A percentile compares a stretch with the other conserved stretches of the same genome.
phyloP scores from a whole-genome alignment of 2,797 vertebrate species.

The Silurus aristotelis region DNA sequence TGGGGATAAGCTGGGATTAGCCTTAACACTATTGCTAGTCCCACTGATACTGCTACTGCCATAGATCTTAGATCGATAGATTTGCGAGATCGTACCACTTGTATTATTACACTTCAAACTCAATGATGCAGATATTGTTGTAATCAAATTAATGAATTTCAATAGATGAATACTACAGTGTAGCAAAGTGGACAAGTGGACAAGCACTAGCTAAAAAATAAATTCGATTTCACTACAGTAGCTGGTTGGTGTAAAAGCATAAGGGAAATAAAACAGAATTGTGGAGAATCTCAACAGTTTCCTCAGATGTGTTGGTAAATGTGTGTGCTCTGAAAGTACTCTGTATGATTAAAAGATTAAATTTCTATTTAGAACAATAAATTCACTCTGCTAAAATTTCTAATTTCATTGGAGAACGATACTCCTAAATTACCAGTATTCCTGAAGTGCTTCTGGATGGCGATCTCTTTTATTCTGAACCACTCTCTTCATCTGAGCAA shows the following conservation, averaged over 20 bases:
- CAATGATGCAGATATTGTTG: not conserved
- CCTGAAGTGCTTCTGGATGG: too few species aligned
- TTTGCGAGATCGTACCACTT: not conserved
- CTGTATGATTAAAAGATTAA: not conserved
- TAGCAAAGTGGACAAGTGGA: too few species aligned
- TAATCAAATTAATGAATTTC: not conserved
- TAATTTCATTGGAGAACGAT: too few species aligned
- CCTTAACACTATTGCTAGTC: not conserved
- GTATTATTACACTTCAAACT: not conserved
- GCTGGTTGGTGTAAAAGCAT: not conserved
- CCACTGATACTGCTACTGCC: not conserved
- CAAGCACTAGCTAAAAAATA: too few species aligned
- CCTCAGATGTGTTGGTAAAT: not conserved
- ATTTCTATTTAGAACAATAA: not conserved
- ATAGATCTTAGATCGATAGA: not conserved
- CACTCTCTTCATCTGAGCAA: too few species aligned
- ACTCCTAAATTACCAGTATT: too few species aligned
- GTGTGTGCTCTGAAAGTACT: not conserved
- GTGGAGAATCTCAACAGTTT: not conserved
- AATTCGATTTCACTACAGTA: too few species aligned
- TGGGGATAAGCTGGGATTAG: not conserved
- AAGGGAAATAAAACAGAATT: not conserved
- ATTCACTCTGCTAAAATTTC: not conserved
- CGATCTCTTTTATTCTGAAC: too few species aligned
- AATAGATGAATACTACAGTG: too few species aligned